Conservation (phyloP, 2,797 vertebrate species). For the Tiaroga cobitis region DNA sequence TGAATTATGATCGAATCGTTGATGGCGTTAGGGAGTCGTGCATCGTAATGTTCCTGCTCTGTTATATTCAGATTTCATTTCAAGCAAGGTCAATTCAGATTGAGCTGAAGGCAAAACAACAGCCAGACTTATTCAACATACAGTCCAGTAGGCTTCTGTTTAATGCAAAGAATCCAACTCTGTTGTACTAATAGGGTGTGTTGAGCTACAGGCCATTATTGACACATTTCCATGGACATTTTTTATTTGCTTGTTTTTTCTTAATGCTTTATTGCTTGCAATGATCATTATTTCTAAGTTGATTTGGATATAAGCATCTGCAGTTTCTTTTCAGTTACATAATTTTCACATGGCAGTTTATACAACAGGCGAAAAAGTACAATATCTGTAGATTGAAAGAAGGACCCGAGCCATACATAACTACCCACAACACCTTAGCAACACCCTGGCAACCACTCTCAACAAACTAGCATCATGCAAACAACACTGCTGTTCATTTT, state of each 20-base stretch:
- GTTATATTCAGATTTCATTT: slow-evolving; percentile 24
- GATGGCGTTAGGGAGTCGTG: background rate
- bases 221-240: background rate
- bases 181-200: background rate
- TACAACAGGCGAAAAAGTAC: background rate
- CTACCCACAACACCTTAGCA: background rate
- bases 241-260: background rate
- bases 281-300: background rate
- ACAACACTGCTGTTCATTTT: background rate
- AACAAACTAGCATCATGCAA: background rate
- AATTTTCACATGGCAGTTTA: background rate
- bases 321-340: background rate
- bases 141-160: background rate
- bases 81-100: background rate
- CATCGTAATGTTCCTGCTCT: background rate
- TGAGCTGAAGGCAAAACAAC: slow-evolving; percentile 5
- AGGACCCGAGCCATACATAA: background rate
- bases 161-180: background rate
- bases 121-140: background rate
- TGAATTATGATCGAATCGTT: background rate
- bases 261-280: background rate
- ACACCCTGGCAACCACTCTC: background rate
- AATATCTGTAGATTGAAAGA: background rate
- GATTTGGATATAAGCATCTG: background rate
- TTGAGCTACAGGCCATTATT: background rate